phyloP scores from a whole-genome alignment of 2,888 invertebrate species.

The Epistrophe grossulariae region DNA sequence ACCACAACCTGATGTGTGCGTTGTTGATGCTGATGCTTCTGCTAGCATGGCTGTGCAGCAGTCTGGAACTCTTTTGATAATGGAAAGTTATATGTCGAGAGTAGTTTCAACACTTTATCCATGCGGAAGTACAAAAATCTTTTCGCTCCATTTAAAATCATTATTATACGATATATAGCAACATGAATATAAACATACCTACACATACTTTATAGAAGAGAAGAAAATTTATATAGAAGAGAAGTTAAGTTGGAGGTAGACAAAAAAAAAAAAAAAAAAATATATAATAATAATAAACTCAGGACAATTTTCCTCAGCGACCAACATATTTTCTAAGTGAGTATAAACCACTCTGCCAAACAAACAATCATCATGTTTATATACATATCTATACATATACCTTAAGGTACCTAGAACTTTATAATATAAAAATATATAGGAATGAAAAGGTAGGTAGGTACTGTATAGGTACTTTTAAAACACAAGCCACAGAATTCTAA shows the following conservation, averaged over 20 bases:
- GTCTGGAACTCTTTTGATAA: conserved; percentile 74
- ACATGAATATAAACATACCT: background rate
- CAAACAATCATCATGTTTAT: conserved; percentile 55
- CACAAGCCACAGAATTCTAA: conserved; percentile 23
- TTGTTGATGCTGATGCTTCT: too few species aligned
- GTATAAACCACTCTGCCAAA: conserved; percentile 64
- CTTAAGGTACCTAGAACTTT: background rate
- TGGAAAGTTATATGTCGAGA: conserved; percentile 75
- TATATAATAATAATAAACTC: conserved; percentile 19
- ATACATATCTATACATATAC: background rate
- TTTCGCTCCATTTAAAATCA: conserved; percentile 72
- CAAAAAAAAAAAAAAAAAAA: background rate
- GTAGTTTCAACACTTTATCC: conserved; percentile 75
- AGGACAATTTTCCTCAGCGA: conserved; percentile 53
- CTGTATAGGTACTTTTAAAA: background rate
- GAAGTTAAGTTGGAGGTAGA: background rate
- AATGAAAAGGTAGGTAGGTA: background rate
- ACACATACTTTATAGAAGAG: too few species aligned
- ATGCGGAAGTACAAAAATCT: conserved; percentile 64
- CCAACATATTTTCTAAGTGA: conserved; percentile 62
- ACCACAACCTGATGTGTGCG: conserved; percentile 50
- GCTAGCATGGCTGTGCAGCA: conserved; percentile 44
- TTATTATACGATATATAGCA: conserved; percentile 29
- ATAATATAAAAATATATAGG: background rate
- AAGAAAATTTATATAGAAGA: background rate